phyloP scores from a whole-genome alignment of 2,113 vertebrate genomes.

The Cryptotis parvus region DNA sequence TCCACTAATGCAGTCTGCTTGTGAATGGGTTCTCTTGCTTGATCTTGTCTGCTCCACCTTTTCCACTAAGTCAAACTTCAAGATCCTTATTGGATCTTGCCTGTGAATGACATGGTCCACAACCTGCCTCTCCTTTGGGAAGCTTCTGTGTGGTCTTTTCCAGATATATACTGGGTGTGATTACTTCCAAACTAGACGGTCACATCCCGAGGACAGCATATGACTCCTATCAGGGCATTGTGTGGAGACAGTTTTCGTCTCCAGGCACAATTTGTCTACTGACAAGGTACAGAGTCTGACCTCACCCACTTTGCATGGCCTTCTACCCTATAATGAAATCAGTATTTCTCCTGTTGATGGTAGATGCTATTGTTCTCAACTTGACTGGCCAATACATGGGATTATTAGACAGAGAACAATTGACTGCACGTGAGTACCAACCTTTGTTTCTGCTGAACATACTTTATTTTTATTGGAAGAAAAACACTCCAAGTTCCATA shows the following conservation, averaged over 20 bases:
- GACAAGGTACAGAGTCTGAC: not conserved
- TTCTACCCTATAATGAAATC: not conserved
- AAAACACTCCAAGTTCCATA: not conserved
- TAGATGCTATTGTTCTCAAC: constrained; percentile 80
- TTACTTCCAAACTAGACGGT: not conserved
- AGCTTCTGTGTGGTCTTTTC: not conserved
- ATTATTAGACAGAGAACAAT: constrained; percentile 72
- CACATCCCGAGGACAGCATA: not conserved
- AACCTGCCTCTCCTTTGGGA: rapidly evolving
- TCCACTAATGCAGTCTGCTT: not conserved
- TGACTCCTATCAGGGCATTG: not conserved
- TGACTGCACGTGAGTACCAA: constrained; percentile 73
- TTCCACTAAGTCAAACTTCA: not conserved
- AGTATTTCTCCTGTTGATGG: constrained; percentile 28
- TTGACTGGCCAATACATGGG: constrained; percentile 70
- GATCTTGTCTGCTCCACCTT: not conserved
- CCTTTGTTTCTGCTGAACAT: not conserved
- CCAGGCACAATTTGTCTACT: not conserved
- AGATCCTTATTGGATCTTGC: not conserved
- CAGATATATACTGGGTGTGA: not conserved
- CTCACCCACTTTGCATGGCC: not conserved
- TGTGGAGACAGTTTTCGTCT: not conserved
- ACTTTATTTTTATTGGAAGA: not conserved
- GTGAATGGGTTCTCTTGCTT: not conserved
- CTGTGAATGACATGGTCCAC: not conserved